phyloP scores from a whole-genome alignment of 2,888 invertebrate genomes.

The Lathronympha strigana region DNA sequence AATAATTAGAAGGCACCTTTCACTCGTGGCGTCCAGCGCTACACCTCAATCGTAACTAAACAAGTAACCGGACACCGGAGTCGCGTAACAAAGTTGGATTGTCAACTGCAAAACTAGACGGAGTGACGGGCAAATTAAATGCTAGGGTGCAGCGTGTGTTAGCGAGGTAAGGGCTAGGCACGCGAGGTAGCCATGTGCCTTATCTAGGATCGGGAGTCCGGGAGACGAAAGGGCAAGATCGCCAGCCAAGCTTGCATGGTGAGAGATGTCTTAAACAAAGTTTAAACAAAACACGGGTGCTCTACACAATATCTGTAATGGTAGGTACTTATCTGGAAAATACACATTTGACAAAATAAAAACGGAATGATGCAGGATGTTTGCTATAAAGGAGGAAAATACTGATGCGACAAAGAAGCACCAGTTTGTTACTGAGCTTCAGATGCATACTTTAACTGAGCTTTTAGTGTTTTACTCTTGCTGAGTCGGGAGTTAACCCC shows the following conservation, averaged over 20 bases:
- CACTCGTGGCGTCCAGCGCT: conserved; percentile 53
- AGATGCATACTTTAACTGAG: too few relatives aligned
- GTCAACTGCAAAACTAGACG: conserved; percentile 53
- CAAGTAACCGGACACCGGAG: conserved; percentile 65
- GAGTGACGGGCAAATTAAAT: conserved; percentile 48
- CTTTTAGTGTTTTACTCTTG: background rate
- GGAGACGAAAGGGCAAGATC: conserved; percentile 2
- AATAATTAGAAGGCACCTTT: conserved; percentile 63
- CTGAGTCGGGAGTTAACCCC: too few relatives aligned
- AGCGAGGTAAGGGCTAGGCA: conserved; percentile 22
- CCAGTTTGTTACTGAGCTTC: too few relatives aligned
- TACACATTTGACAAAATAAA: too few relatives aligned
- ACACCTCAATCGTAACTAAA: conserved; percentile 63
- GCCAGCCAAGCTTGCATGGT: background rate
- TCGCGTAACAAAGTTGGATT: conserved; percentile 59
- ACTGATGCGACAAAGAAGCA: too few relatives aligned
- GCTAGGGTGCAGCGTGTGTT: conserved; percentile 32
- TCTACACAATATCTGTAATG: background rate
- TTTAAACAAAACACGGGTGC: background rate
- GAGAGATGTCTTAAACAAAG: too few relatives aligned
- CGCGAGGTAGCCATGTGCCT: background rate
- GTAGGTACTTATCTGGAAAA: background rate
- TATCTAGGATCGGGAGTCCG: background rate
- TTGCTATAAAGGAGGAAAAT: too few relatives aligned
- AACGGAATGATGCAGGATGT: too few relatives aligned